A percentile compares a stretch with the other conserved stretches of the same genome.
Conservation (phyloP, 2,888 invertebrate species). For the Lithophane ornitopus region DNA sequence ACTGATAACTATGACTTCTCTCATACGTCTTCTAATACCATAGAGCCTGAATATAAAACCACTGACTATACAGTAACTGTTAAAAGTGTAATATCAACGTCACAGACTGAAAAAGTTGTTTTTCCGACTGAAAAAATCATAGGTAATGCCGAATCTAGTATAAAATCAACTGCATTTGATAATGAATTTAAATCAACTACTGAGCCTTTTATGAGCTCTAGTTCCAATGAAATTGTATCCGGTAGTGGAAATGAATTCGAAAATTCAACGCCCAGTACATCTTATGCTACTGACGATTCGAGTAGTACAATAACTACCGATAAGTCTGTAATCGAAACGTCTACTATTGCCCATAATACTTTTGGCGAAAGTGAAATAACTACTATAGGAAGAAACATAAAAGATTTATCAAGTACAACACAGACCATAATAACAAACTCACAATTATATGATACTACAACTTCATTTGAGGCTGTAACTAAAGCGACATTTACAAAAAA, state of each 20-base stretch:
- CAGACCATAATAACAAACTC: slow-evolving; percentile 9
- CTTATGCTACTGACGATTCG: slow-evolving; percentile 11
- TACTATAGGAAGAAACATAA: slow-evolving; percentile 3
- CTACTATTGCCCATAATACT: slow-evolving; percentile 5
- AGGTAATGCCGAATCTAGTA: slow-evolving; percentile 3
- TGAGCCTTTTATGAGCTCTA: slow-evolving; percentile 3
- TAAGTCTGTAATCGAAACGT: slow-evolving; percentile 17
- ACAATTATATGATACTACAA: slow-evolving; percentile 16
- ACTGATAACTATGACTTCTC: slow-evolving; percentile 46
- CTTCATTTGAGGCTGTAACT: slow-evolving; percentile 7
- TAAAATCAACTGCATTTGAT: slow-evolving; percentile 17
- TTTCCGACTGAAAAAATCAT: slow-evolving; percentile 1
- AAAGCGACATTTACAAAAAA: slow-evolving; percentile 9
- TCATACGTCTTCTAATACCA: slow-evolving; percentile 29
- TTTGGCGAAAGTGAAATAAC: slow-evolving; percentile 1
- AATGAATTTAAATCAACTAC: slow-evolving; percentile 31
- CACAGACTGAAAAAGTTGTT: slow-evolving; percentile 13
- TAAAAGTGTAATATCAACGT: slow-evolving; percentile 47
- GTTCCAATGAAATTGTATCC: slow-evolving; percentile 9
- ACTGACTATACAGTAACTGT: slow-evolving; percentile 40
- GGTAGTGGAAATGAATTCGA: slow-evolving; percentile 5
- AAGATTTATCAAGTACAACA: slow-evolving; percentile 11
- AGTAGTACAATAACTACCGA: slow-evolving; percentile 15
- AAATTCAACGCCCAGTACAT: background rate
- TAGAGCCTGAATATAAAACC: slow-evolving; percentile 20